phyloP scores from a whole-genome alignment of 2,797 vertebrate species.

The Cheirogaleus major region DNA sequence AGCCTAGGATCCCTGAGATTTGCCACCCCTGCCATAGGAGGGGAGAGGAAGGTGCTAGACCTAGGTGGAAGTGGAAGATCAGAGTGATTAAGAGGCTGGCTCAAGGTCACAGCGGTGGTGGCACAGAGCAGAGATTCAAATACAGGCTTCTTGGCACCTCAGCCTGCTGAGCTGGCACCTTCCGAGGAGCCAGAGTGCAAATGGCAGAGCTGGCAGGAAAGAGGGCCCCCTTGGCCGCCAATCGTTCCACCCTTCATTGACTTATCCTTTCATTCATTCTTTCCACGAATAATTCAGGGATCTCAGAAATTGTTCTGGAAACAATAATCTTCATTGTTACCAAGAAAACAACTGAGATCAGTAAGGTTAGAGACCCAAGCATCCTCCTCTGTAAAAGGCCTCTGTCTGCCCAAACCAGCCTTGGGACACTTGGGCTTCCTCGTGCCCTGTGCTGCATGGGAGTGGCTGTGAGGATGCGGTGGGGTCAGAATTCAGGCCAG shows the following conservation, averaged over 20 bases:
- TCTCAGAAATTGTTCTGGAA: background rate
- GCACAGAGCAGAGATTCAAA: background rate
- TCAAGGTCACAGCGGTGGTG: background rate
- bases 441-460: rapidly evolving
- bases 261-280: slow-evolving; percentile 34
- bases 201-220: slow-evolving; percentile 41
- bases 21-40: background rate
- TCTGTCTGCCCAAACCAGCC: background rate
- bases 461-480: background rate
- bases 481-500: background rate
- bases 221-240: background rate
- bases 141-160: slow-evolving; percentile 32
- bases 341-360: background rate
- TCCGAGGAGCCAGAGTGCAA: background rate
- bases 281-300: background rate
- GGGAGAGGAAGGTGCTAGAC: background rate
- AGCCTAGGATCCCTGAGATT: background rate
- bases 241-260: background rate
- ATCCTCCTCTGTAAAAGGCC: background rate
- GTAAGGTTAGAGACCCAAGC: background rate
- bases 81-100: background rate
- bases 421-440: background rate
- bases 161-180: slow-evolving; percentile 14
- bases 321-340: background rate
- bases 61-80: background rate